These are phyloP conservation scores for Mastacembelus armatus DNA, from an alignment of 2,797 vertebrate species.

Conservation along the genomic window DNA sequence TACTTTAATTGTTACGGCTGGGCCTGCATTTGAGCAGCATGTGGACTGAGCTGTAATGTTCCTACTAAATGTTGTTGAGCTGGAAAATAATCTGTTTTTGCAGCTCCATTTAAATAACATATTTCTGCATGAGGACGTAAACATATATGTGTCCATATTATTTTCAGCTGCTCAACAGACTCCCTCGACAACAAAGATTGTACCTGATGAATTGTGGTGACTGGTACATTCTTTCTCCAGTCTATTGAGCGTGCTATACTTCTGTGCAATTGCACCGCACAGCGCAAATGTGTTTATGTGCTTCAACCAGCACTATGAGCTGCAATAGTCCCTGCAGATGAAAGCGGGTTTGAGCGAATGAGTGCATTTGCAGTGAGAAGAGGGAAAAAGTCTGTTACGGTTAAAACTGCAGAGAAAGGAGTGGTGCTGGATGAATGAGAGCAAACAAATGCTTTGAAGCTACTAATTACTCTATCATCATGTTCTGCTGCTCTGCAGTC, in stretches of 20 bases:
- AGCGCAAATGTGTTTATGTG: slow-evolving; percentile 36
- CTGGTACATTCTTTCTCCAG: not conserved
- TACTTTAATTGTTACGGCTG: slow-evolving; percentile 81
- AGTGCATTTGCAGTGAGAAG: slow-evolving; percentile 30
- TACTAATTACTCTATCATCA: slow-evolving; percentile 66
- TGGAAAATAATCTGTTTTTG: slow-evolving; percentile 69
- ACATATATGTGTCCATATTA: slow-evolving; percentile 1
- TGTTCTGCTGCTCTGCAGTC: slow-evolving; percentile 52
- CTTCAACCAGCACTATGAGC: slow-evolving; percentile 31
- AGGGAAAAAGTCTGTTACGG: slow-evolving; percentile 23
- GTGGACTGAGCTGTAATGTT: slow-evolving; percentile 64
- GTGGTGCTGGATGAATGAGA: slow-evolving; percentile 33
- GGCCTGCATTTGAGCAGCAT: slow-evolving; percentile 60
- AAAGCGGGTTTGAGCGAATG: slow-evolving; percentile 50
- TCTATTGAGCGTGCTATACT: slow-evolving; percentile 1
- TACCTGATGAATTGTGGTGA: slow-evolving; percentile 21
- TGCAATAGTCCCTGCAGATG: slow-evolving; percentile 49
- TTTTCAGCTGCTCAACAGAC: not conserved
- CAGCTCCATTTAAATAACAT: slow-evolving; percentile 20
- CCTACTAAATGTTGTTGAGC: slow-evolving; percentile 69
- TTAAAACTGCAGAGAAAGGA: slow-evolving; percentile 44
- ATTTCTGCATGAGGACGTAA: slow-evolving; percentile 2
- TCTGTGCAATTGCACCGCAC: slow-evolving; percentile 34
- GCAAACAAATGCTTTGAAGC: slow-evolving; percentile 65
- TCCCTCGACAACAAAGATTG: not conserved